Evolutionary conservation across 2,888 invertebrate genomes (phyloP).

Genomic region (Phaedon cochleariae): DNA sequence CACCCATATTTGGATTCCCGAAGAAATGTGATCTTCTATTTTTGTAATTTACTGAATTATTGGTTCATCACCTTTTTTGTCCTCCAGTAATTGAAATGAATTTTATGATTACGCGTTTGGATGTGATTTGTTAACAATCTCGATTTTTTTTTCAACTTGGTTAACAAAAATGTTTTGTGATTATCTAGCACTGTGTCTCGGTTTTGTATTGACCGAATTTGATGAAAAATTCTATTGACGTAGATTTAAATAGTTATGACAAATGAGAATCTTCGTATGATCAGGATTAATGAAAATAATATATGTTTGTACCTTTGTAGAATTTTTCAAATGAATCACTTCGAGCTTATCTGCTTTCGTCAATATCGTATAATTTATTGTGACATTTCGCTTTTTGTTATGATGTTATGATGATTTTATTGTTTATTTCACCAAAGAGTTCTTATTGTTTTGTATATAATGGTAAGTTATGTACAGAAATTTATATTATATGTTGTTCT

Average conservation of each 20-base stretch:
- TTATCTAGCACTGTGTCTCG: no score
- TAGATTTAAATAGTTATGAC: background rate
- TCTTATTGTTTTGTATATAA: conserved; percentile 59
- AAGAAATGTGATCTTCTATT: no score
- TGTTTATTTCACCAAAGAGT: conserved; percentile 63
- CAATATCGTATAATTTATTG: conserved; percentile 46
- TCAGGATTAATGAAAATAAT: background rate
- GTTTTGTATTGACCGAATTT: background rate
- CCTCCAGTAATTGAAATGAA: no score
- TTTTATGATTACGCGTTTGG: no score
- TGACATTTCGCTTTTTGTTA: conserved; percentile 43
- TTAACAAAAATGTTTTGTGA: no score
- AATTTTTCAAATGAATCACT: conserved; percentile 17
- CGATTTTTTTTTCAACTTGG: background rate
- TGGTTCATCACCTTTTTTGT: no score
- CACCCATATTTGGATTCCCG: no score
- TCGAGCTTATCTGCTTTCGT: conserved; percentile 13
- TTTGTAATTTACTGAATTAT: no score
- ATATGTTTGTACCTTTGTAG: conserved; percentile 25
- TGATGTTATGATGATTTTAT: conserved; percentile 48
- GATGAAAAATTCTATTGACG: conserved; percentile 9
- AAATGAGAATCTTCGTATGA: conserved; percentile 10
- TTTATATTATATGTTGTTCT: conserved; percentile 62
- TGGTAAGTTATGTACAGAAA: conserved; percentile 62
- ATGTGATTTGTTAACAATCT: background rate